Percentiles rank a stretch among this genome's conserved stretches.
phyloP scores from a whole-genome alignment of 1,140 invertebrate species.

The Apocrypta bakeri region DNA sequence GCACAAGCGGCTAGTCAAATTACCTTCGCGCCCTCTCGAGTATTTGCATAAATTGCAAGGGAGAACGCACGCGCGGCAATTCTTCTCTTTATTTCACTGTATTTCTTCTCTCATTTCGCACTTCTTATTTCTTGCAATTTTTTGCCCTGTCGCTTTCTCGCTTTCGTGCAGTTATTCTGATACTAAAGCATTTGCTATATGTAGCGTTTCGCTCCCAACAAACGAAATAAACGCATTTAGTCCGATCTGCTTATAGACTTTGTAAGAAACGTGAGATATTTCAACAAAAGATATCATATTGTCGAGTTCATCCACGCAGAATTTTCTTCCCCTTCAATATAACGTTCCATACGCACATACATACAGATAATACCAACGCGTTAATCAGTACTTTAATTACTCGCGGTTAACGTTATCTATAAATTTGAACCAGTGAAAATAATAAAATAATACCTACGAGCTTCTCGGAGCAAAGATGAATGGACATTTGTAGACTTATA shows the following conservation, averaged over 20 bases:
- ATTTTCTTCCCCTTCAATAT: no score
- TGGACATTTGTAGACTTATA: no score
- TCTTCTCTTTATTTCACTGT: slow-evolving; percentile 40
- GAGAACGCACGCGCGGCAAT: slow-evolving; percentile 2
- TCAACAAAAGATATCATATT: slow-evolving; percentile 24
- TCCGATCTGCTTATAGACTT: slow-evolving; percentile 32
- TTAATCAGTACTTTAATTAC: no score
- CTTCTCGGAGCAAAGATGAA: no score
- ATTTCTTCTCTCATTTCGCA: not conserved
- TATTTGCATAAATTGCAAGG: slow-evolving; percentile 44
- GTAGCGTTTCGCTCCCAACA: not conserved
- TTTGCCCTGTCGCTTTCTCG: slow-evolving; percentile 1
- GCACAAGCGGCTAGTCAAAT: slow-evolving; percentile 25
- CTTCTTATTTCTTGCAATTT: slow-evolving; percentile 40
- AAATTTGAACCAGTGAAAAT: no score
- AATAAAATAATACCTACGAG: no score
- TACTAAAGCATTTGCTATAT: not conserved
- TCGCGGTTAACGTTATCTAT: no score
- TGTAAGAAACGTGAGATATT: slow-evolving; percentile 33
- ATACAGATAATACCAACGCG: no score
- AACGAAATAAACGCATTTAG: slow-evolving; percentile 27
- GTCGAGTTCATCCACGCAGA: slow-evolving; percentile 27
- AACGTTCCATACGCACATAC: no score
- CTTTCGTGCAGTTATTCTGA: not conserved
- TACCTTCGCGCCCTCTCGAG: slow-evolving; percentile 4